A percentile compares a stretch with the other conserved stretches of the same genome.
phyloP scores from a whole-genome alignment of 2,113 vertebrate species.

The Aphyosemion australe region DNA sequence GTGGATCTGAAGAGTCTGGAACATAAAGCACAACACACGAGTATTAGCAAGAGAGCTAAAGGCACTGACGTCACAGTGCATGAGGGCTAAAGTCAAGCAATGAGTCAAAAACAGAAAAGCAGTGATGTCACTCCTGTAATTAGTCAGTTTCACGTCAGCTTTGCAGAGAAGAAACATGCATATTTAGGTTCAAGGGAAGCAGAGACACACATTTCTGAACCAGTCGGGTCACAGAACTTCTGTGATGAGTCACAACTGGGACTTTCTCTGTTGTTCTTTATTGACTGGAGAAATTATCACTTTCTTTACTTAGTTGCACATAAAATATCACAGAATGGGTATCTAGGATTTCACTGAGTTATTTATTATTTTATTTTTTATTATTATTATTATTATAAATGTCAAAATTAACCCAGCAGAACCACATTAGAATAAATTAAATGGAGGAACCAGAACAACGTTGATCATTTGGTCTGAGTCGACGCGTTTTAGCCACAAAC shows the following conservation, averaged over 20 bases:
- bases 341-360: too few species aligned
- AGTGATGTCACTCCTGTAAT: not conserved
- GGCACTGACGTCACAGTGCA: not conserved
- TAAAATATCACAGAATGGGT: too few species aligned
- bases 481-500: too few species aligned
- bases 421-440: too few species aligned
- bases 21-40: conserved; percentile 29
- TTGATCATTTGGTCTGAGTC: too few species aligned
- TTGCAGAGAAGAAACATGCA: not conserved
- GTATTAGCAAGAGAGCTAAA: not conserved
- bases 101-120: not conserved
- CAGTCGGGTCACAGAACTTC: conserved; percentile 1
- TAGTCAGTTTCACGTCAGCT: conserved; percentile 2
- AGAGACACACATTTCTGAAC: not conserved
- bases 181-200: not conserved
- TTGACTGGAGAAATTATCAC: conserved; percentile 32
- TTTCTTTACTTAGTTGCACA: not conserved
- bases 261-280: conserved; percentile 6
- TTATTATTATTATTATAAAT: too few species aligned
- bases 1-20: conserved; percentile 86
- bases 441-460: too few species aligned
- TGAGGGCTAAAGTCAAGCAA: conserved; percentile 2
- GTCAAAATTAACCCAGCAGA: too few species aligned
- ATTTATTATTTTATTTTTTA: too few species aligned
- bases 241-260: conserved; percentile 18